Percentiles rank a stretch among this genome's conserved stretches.
Conservation (phyloP, 2,113 vertebrate genomes). For the Phalacrocorax pelagicus region DNA sequence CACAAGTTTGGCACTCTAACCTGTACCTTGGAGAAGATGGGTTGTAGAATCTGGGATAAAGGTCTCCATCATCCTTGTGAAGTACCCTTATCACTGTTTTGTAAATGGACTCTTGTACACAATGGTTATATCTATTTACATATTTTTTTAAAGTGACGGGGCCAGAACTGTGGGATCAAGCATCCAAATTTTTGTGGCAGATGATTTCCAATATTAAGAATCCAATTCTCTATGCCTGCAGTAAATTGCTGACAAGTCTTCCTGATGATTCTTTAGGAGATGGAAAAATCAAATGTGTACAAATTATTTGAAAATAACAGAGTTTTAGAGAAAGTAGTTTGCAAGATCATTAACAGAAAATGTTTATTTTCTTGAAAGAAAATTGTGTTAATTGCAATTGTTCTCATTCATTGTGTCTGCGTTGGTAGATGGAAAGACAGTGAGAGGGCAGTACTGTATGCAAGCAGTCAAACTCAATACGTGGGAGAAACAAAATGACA, state of each 20-base stretch:
- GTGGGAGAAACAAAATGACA: not conserved
- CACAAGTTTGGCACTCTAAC: not conserved
- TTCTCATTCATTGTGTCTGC: not conserved
- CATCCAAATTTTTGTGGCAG: not conserved
- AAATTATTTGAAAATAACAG: not conserved
- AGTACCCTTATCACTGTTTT: not conserved
- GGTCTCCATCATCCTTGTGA: not conserved
- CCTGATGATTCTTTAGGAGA: not conserved
- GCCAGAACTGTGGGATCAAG: not conserved
- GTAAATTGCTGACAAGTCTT: not conserved
- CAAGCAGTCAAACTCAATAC: not conserved
- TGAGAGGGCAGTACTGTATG: not conserved
- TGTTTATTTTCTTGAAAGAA: not conserved
- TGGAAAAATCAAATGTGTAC: not conserved
- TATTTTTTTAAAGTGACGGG: not conserved
- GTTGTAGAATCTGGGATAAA: not conserved
- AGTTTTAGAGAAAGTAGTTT: not conserved
- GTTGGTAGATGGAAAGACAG: not conserved
- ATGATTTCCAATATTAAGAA: not conserved
- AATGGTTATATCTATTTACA: not conserved
- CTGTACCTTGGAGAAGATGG: not conserved
- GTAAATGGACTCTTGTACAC: not conserved
- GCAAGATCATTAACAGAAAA: not conserved
- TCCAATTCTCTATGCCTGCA: not conserved
- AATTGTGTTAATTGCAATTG: not conserved